These are phyloP conservation scores for Gorsachius goisagi DNA, from an alignment of 2,113 vertebrate genomes.

Conservation along the genomic window DNA sequence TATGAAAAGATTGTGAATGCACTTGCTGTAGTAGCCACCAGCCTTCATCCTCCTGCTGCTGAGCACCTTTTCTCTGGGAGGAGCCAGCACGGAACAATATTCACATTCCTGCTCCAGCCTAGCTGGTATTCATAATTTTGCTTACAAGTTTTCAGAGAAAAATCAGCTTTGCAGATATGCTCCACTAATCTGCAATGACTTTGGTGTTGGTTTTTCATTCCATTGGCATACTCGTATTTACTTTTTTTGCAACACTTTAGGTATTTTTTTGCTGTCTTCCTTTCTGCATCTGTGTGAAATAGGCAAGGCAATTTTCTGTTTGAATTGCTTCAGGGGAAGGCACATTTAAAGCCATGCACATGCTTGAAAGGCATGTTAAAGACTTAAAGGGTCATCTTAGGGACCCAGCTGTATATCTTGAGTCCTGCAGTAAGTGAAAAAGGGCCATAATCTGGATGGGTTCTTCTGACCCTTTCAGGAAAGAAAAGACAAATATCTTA, in stretches of 20 bases:
- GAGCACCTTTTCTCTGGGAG: not conserved
- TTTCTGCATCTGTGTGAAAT: constrained; percentile 2
- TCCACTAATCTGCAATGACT: constrained; percentile 1
- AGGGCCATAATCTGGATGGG: not conserved
- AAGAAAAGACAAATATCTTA: not conserved
- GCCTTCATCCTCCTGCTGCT: not conserved
- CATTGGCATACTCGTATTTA: not conserved
- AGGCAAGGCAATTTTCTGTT: constrained; percentile 41
- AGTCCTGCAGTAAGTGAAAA: not conserved
- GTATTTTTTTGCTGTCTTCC: not conserved
- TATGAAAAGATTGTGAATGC: accelerated
- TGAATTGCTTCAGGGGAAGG: constrained; percentile 26
- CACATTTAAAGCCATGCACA: not conserved
- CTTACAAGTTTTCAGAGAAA: not conserved
- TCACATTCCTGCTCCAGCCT: not conserved
- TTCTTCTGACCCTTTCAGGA: not conserved
- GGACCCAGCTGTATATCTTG: not conserved
- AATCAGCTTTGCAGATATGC: not conserved
- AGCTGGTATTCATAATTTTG: not conserved
- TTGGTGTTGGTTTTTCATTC: constrained; percentile 9
- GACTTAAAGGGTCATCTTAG: not conserved
- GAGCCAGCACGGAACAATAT: not conserved
- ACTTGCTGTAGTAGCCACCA: not conserved
- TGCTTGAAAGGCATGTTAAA: not conserved
- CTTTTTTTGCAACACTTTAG: not conserved